Evolutionary conservation across 2,797 vertebrate species (phyloP), one percentile per base, ranked within the genome.

Genomic region (Lophura swinhoii): DNA sequence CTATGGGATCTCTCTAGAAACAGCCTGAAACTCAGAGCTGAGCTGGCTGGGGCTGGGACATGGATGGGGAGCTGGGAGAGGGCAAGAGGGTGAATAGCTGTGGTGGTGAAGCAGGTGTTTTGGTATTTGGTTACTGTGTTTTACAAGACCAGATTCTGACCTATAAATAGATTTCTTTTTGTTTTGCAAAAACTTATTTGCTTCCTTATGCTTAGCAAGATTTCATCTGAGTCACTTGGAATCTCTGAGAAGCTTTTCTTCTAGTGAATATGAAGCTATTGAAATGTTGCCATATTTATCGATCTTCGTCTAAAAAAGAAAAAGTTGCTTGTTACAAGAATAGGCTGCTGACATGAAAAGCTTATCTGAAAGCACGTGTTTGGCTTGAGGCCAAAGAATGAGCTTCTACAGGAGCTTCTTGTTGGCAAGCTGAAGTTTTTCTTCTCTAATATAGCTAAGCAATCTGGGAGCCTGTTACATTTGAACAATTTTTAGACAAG

Each of bases 341-440:
- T 83, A 89, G 63, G 43, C 64, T 93, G 77, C 64, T 94, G 87
- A 86, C 79, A 88, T 75, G 81, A 94, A 94, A 96, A 88, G 51
- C 80, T 64, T 75, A 43, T 88, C 87, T 94, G 90, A 55, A 53
- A 93, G 48, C 0, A 12, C 3, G 0, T 12, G 11, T 86, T 95
- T 94, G 92, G 82, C 63, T 79, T 29, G 28, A 73, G 51, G 48
- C 92, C 73, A 84, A 83, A 21, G 82, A 67, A 71, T 68, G 67
- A 63, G 73, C 89, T 91, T 91, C 90, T 90, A 12, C 84, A 81
- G 79, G 90, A 92, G 79, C 48, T 88, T 88, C 48, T 88, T 90
- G 82, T 92, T 93, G 95, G 92, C 88, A 95, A 95, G 94, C 82
- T 83, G 79, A 66, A 48, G 6, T 90, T 93, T 95, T 92, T 94